Percentiles rank a stretch among this genome's conserved stretches.
These are phyloP conservation scores for Ptilodon capucinus DNA, from an alignment of 2,888 invertebrate genomes.

Conservation along the genomic window DNA sequence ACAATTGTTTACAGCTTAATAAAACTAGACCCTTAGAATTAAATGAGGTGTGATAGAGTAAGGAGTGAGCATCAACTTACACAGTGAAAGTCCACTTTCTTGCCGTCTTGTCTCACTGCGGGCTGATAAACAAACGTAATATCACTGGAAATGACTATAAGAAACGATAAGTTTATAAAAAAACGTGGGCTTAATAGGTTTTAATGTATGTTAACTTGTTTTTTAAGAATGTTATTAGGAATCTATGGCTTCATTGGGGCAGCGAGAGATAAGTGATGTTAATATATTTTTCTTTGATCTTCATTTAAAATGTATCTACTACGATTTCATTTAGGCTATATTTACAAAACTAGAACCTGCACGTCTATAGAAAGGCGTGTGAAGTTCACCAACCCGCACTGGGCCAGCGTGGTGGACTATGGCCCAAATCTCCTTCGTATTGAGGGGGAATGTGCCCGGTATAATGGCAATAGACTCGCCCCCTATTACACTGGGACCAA, in stretches of 20 bases:
- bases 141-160: constrained; percentile 50
- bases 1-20: constrained; percentile 42
- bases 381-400: no score
- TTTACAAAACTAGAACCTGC: no score
- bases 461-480: no score
- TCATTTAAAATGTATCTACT: no score
- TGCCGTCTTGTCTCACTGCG: constrained; percentile 60
- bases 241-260: not conserved
- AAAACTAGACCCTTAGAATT: constrained; percentile 57
- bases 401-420: no score
- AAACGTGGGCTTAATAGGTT: not conserved
- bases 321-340: no score
- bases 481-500: no score
- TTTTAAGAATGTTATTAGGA: not conserved
- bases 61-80: constrained; percentile 72
- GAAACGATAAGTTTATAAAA: constrained; percentile 8
- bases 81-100: constrained; percentile 80
- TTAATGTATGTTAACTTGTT: constrained; percentile 5
- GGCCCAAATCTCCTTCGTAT: no score
- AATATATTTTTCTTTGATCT: not conserved
- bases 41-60: constrained; percentile 76
- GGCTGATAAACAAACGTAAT: constrained; percentile 42
- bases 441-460: no score
- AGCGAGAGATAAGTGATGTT: no score
- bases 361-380: no score